Evolutionary conservation across 2,797 vertebrate genomes (phyloP).

Genomic region (Coreius guichenoti): DNA sequence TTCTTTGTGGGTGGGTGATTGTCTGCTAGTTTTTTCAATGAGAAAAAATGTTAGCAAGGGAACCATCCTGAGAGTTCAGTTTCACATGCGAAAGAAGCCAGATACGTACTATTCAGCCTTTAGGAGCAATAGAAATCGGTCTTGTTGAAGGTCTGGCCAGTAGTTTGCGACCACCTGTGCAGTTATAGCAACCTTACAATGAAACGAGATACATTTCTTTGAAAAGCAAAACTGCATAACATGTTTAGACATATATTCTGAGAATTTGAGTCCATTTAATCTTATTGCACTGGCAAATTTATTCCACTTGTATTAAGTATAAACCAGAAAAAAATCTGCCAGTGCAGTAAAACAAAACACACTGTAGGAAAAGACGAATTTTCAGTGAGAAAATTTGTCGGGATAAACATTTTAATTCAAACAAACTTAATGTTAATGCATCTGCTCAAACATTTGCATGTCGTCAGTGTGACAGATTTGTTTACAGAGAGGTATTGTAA

Average conservation of each 20-base stretch:
- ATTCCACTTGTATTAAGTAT: not conserved
- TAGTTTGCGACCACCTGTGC: not conserved
- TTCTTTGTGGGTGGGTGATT: constrained; percentile 23
- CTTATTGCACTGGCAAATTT: not conserved
- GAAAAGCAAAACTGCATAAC: not conserved
- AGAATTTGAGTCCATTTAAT: not conserved
- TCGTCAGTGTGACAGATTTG: too few relatives aligned
- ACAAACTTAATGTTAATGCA: not conserved
- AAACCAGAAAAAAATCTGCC: not conserved
- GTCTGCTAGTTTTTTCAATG: constrained; percentile 14
- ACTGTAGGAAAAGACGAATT: not conserved
- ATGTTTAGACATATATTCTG: not conserved
- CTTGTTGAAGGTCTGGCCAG: constrained; percentile 18
- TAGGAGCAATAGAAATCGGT: constrained; percentile 18
- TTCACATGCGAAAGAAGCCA: constrained; percentile 19
- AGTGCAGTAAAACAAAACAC: not conserved
- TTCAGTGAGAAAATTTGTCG: not conserved
- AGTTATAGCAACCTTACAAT: not conserved
- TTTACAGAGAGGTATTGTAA: too few relatives aligned
- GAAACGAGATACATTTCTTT: not conserved
- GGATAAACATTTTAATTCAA: not conserved
- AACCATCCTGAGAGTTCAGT: constrained; percentile 14
- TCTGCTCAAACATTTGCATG: not conserved
- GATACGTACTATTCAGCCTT: constrained; percentile 20
- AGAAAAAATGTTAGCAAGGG: constrained; percentile 29